Conservation (phyloP, 2,797 vertebrate species). For the Enteromius mattozi region DNA sequence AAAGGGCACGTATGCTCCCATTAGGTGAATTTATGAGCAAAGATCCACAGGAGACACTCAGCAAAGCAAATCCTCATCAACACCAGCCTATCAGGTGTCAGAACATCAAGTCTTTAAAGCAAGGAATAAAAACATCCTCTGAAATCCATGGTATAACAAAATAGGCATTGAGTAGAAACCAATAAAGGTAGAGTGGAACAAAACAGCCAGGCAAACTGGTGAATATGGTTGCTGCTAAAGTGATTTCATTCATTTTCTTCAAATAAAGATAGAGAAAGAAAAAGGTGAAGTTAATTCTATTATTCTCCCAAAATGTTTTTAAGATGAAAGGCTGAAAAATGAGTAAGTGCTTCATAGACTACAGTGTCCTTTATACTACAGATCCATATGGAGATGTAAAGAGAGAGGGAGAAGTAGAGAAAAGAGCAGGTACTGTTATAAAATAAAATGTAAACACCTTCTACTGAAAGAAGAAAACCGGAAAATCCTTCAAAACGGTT, state of each 20-base stretch:
- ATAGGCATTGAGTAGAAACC: constrained; percentile 29
- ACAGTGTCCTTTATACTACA: constrained; percentile 15
- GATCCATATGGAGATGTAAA: constrained; percentile 62
- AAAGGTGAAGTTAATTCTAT: background rate
- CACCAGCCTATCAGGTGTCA: constrained; percentile 7
- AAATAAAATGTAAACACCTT: constrained; percentile 7
- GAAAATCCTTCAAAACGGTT: constrained; percentile 7
- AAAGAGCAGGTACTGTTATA: background rate
- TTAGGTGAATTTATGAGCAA: constrained; percentile 50
- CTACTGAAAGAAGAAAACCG: background rate
- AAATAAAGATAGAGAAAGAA: constrained; percentile 8
- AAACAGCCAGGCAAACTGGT: constrained; percentile 42
- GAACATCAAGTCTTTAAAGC: constrained; percentile 32
- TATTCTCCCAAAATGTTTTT: constrained; percentile 35
- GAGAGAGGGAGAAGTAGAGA: background rate
- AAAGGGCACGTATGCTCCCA: constrained; percentile 24
- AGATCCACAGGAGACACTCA: constrained; percentile 55
- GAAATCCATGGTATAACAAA: constrained; percentile 24
- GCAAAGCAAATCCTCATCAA: constrained; percentile 37
- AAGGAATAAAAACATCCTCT: constrained; percentile 16
- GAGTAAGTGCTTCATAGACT: constrained; percentile 65
- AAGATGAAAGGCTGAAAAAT: background rate
- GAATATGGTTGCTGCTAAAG: constrained; percentile 51
- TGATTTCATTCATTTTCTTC: constrained; percentile 20
- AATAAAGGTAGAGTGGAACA: background rate